phyloP scores from a whole-genome alignment of 2,797 vertebrate species.

The Falco naumanni region DNA sequence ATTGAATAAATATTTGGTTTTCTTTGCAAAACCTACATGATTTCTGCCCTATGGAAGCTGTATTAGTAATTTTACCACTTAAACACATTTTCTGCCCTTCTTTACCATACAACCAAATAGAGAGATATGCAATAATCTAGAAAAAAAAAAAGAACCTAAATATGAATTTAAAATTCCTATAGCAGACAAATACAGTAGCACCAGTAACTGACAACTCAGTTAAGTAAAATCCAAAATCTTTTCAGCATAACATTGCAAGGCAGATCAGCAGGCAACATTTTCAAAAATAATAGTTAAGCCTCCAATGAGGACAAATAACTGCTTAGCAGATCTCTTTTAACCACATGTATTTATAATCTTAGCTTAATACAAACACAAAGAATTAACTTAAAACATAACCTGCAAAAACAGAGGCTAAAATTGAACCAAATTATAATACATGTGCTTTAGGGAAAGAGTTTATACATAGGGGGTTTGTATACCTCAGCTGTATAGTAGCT shows the following conservation, averaged over 20 bases:
- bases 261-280: not conserved
- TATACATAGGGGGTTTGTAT: not conserved
- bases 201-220: not conserved
- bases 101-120: not conserved
- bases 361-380: not conserved
- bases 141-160: not conserved
- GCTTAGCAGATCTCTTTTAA: not conserved
- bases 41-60: not conserved
- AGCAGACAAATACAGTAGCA: not conserved
- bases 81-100: not conserved
- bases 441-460: not conserved
- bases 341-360: not conserved
- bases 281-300: not conserved
- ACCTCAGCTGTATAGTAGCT: not conserved
- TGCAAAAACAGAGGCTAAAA: not conserved
- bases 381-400: not conserved
- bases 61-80: not conserved
- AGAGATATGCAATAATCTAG: not conserved
- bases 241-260: not conserved
- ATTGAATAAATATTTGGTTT: not conserved
- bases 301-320: not conserved
- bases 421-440: not conserved
- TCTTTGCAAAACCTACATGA: not conserved
- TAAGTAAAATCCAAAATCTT: not conserved
- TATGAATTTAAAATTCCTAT: not conserved